phyloP scores from a whole-genome alignment of 2,888 invertebrate genomes.

The Copidosoma aretas region DNA sequence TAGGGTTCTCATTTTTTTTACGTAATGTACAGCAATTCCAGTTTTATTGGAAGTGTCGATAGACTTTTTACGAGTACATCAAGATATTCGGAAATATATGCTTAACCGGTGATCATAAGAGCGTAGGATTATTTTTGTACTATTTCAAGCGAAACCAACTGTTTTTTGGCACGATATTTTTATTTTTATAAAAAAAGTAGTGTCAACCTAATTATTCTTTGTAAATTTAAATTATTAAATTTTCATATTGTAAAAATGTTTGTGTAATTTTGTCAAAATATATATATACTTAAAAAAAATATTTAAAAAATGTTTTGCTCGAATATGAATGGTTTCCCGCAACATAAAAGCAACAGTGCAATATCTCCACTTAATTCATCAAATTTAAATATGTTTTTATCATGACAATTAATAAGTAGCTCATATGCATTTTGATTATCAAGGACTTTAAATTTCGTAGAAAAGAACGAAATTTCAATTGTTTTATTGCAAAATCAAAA shows the following conservation, averaged over 20 bases:
- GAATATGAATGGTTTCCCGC: conserved; percentile 50
- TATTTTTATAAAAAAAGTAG: conserved; percentile 13
- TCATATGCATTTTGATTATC: conserved; percentile 26
- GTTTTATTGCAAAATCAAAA: conserved; percentile 31
- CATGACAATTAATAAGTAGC: conserved; percentile 28
- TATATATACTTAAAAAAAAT: neutral
- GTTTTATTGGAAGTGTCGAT: conserved; percentile 61
- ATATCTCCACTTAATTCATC: conserved; percentile 50
- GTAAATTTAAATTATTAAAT: conserved; percentile 18
- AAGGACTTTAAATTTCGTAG: conserved; percentile 22
- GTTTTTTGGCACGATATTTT: conserved; percentile 49
- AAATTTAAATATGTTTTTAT: conserved; percentile 40
- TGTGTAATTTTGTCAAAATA: too few relatives aligned
- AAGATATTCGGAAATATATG: conserved; percentile 34
- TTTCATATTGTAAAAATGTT: too few relatives aligned
- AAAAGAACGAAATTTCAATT: conserved; percentile 28
- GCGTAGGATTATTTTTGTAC: conserved; percentile 54
- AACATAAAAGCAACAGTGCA: conserved; percentile 50
- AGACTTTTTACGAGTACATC: conserved; percentile 52
- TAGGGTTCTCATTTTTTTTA: conserved; percentile 37
- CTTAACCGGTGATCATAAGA: conserved; percentile 37
- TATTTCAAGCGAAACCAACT: conserved; percentile 49
- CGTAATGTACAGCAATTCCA: conserved; percentile 53
- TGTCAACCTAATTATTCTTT: conserved; percentile 15
- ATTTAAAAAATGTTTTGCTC: conserved; percentile 44